Evolutionary conservation across 1,140 invertebrate genomes (phyloP), one percentile per base, ranked within the genome.

Genomic region (Caenorhabditis inopinata): DNA sequence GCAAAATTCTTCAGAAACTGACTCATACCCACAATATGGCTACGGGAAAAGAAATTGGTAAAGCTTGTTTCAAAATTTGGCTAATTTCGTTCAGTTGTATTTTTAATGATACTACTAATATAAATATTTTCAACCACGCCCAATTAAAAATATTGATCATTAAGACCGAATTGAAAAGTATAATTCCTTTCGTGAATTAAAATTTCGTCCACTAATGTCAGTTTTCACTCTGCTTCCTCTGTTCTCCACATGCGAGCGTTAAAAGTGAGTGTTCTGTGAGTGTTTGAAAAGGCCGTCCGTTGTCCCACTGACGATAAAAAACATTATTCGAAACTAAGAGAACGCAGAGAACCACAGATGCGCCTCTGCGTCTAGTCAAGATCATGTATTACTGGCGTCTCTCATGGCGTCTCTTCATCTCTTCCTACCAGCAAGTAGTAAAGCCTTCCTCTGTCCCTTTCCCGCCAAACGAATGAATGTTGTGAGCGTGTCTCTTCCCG

Each of bases 381-480:
- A 42, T 42, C 5, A 68, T 38, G n/a, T 21, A 38, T 38, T 68
- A 21, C 32, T 75, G 12, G 35, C 29, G 3, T 38, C n/a, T 23
- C 32, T 73, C 7, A 18, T 38, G 11, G 29, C 47, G 46, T 47
- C 53, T 68, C 42, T 58, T 38, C 29, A 51, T 42, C 32, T 79
- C 77, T 16, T 58, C 21, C 53, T 58, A 79, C 77, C 53, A 79
- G 32, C 29, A 38, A n/a, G 27, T 79, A 29, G 38, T 68, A 79
- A 79, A 58, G 32, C 53, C 53, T 42, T 42, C n/a, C 76, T 38
- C 23, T 58, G 18, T 38, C 42, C 47, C 53, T 62, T 78, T 48
- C 16, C 68, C 53, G 38, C 38, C 53, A 45, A 68, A 79, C 77
- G 77, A 58, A 68, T 79, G 49, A 79, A 42, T 68, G 77, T 73